Evolutionary conservation across 2,797 vertebrate genomes (phyloP).

Genomic region (Enteromius mattozi): DNA sequence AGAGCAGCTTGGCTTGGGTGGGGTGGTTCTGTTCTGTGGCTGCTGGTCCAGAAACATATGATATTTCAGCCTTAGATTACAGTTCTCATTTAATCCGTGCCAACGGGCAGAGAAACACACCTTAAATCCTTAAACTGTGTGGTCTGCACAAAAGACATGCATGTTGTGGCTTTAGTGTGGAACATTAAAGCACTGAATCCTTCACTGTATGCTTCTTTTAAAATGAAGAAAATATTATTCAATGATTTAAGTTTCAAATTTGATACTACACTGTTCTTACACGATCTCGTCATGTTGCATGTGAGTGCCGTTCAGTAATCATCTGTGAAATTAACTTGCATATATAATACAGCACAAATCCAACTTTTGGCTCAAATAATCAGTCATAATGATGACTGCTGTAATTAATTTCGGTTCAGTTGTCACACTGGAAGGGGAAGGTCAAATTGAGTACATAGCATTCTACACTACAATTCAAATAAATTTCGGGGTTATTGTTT

Average conservation of each 20-base stretch:
- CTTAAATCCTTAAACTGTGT: neutral
- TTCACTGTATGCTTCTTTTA: neutral
- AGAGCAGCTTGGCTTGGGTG: slow-evolving; percentile 65
- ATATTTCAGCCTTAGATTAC: slow-evolving; percentile 32
- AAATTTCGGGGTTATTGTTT: neutral
- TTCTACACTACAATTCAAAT: neutral
- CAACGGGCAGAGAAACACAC: neutral
- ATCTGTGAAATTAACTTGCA: neutral
- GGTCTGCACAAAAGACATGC: neutral
- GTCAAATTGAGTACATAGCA: neutral
- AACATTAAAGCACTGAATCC: neutral
- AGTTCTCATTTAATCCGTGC: neutral
- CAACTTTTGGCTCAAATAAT: neutral
- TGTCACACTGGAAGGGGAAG: neutral
- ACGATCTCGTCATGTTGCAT: neutral
- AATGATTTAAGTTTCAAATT: neutral
- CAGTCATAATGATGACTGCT: neutral
- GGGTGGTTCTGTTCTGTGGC: slow-evolving; percentile 55
- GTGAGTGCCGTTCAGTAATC: neutral
- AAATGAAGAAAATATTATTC: neutral
- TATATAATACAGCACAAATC: neutral
- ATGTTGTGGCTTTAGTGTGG: neutral
- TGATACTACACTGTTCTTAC: neutral
- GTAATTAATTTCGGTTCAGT: neutral
- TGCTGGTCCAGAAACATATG: slow-evolving; percentile 31